phyloP scores from a whole-genome alignment of 2,797 vertebrate species.

The Mionectes olivaceus region DNA sequence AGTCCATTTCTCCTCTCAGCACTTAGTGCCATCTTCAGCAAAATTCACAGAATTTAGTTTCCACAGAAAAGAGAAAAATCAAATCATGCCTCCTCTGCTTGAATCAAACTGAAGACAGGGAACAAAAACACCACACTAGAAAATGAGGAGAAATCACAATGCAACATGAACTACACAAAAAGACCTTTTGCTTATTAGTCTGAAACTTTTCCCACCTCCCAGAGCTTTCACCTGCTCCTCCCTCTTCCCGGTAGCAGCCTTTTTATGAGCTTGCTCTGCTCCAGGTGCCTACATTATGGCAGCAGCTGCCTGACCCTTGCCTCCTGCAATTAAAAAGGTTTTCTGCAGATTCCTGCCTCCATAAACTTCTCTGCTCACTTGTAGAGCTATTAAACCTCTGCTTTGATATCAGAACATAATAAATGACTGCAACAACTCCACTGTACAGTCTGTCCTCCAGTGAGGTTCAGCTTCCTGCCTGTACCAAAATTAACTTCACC shows the following conservation, averaged over 20 bases:
- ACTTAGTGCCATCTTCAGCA: not conserved
- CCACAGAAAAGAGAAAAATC: not conserved
- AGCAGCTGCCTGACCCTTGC: not conserved
- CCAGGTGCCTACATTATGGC: not conserved
- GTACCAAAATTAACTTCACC: accelerated
- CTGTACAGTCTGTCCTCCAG: not conserved
- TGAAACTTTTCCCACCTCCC: not conserved
- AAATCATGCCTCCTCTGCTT: not conserved
- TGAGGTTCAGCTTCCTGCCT: not conserved
- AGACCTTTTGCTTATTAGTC: accelerated
- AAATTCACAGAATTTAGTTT: not conserved
- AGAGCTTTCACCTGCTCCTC: not conserved
- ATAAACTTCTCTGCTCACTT: accelerated
- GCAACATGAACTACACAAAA: not conserved
- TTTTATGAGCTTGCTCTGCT: not conserved
- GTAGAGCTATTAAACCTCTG: not conserved
- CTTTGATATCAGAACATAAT: not conserved
- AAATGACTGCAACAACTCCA: not conserved
- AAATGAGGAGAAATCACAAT: not conserved
- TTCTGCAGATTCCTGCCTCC: not conserved
- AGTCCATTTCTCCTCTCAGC: not conserved
- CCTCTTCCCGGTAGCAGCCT: accelerated
- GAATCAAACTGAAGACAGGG: not conserved
- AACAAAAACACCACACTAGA: not conserved
- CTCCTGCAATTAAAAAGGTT: accelerated